Base-by-base conservation (phyloP, 2,888 invertebrate species). In the Dermolepida albohirtum region DNA sequence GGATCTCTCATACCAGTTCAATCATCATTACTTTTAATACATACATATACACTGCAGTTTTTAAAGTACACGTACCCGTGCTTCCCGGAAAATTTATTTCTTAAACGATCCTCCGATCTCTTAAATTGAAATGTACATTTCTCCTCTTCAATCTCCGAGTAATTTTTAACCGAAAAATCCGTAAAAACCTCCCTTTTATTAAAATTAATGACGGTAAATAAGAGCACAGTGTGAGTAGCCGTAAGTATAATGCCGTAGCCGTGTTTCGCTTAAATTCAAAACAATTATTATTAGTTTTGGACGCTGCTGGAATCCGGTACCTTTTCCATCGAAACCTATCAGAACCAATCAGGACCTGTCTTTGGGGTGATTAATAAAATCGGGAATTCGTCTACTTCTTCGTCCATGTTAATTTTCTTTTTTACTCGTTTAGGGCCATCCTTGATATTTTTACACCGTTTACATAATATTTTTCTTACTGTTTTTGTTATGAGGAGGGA, bases 191-290 rank as follows among this genome's bases (percentile, higher is more conserved):
- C 27, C 44, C 16, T 66, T 34, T 34, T 55, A 66, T 73, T 69
- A 71, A 71, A 74, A 74, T 74, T 74, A 74, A 74, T 74, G 72
- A 74, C 71, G 40, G 68, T 63, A 68, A 72, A 72, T 70, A 71
- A 72, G 68, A 52, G 67, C 73, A 17, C 73, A 74, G 73, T 74
- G 57, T 71, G 73, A 74, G 73, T 74, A 74, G 73, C 73, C 39
- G 62, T 43, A 50, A 64, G 50, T 59, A 59, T 64, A 66, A 55
- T 64, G 62, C 62, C 64, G 63, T 66, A 29, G 27, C 14, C 16
- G 12, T 12, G 43, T 59, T 29, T 29, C 44, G 43, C 16, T 47
- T 14, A 72, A 74, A 70, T 70, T 55, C 64, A 69, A 71, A 72
- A 70, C 72, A 70, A 70, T 71, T 65, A 68, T 67, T 72, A 72